Percentiles rank a stretch among this genome's conserved stretches.
These are phyloP conservation scores for Anguilla anguilla DNA, from an alignment of 2,797 vertebrate species.

Conservation along the genomic window DNA sequence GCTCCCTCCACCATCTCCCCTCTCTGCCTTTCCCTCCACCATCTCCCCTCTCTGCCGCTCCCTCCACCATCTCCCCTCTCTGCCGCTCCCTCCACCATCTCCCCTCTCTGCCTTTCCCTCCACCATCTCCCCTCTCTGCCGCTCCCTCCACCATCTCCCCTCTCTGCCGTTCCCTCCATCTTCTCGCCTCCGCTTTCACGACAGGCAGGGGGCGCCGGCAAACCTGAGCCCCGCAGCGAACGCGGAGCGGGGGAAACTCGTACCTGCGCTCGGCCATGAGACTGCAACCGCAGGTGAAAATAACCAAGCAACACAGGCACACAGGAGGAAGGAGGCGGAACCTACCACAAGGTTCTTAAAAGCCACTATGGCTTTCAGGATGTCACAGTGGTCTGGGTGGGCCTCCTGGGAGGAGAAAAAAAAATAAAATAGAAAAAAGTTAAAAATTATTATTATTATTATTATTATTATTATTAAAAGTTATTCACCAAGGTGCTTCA, in stretches of 20 bases:
- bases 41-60: too few species aligned
- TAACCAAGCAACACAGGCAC: not conserved
- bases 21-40: too few species aligned
- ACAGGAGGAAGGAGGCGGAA: conserved; percentile 25
- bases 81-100: too few species aligned
- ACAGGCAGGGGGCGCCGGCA: not conserved
- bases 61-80: too few species aligned
- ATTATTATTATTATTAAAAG: too few species aligned
- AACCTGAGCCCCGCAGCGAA: not conserved
- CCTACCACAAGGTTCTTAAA: conserved; percentile 93
- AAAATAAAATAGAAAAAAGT: not conserved
- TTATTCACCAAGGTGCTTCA: not conserved
- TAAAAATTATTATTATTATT: too few species aligned
- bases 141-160: not conserved
- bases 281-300: not conserved
- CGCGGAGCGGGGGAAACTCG: not conserved
- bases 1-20: too few species aligned
- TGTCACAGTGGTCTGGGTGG: conserved; percentile 90
- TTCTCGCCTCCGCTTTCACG: not conserved
- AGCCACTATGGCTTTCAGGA: conserved; percentile 83
- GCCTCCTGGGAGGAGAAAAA: conserved; percentile 79
- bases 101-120: not conserved
- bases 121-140: not conserved
- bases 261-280: not conserved
- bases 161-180: not conserved